Evolutionary conservation across 2,113 vertebrate genomes (phyloP).

Genomic region (Oceanites oceanicus): DNA sequence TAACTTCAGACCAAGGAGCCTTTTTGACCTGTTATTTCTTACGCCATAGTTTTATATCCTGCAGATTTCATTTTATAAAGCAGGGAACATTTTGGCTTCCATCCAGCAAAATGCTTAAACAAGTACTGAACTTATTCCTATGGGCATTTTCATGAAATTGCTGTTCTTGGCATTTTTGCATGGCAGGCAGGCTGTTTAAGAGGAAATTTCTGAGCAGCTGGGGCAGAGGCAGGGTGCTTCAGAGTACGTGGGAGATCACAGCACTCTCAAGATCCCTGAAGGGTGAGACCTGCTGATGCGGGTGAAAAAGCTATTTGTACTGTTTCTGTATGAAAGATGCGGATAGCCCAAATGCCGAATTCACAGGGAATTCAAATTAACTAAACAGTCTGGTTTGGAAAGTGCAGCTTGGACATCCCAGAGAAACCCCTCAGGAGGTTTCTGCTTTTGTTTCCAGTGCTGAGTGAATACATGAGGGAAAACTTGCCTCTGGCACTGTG

Average conservation of each 20-base stretch:
- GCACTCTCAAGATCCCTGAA: neutral
- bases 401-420: neutral
- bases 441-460: neutral
- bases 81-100: neutral
- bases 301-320: neutral
- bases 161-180: neutral
- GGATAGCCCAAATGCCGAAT: neutral
- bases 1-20: constrained; percentile 6
- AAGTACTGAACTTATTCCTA: neutral
- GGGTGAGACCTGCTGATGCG: neutral
- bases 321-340: neutral
- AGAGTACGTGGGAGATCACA: neutral
- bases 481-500: neutral
- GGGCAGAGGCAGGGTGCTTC: neutral
- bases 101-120: constrained; percentile 9
- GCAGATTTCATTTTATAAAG: neutral
- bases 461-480: neutral
- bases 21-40: constrained; percentile 32
- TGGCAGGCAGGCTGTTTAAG: neutral
- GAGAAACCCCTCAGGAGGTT: neutral
- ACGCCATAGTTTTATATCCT: neutral
- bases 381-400: neutral
- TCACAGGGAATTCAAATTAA: neutral
- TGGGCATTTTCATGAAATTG: neutral
- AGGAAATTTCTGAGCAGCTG: neutral